A percentile compares a stretch with the other conserved stretches of the same genome.
Evolutionary conservation across 2,797 vertebrate species (phyloP).

Genomic region (Muscicapa striata): DNA sequence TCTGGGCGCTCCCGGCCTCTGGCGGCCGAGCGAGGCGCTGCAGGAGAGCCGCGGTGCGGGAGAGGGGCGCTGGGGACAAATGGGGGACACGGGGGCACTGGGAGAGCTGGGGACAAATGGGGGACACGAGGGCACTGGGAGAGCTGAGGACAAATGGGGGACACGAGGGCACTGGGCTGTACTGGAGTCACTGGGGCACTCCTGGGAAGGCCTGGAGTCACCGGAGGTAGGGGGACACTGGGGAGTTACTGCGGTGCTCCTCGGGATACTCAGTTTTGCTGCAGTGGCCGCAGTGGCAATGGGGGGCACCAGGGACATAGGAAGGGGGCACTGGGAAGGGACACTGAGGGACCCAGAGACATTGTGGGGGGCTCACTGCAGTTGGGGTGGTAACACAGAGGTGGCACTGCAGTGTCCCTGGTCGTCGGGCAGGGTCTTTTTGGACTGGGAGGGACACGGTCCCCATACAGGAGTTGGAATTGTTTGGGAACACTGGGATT

Average conservation of each 20-base stretch:
- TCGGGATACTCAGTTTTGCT: neutral
- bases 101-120: neutral
- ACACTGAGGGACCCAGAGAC: neutral
- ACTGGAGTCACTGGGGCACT: neutral
- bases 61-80: neutral
- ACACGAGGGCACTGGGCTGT: neutral
- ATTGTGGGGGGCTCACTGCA: accelerated
- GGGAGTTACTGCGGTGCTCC: too few species aligned
- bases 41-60: neutral
- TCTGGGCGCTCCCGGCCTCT: neutral
- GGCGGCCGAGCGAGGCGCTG: neutral
- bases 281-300: accelerated
- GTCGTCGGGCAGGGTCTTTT: neutral
- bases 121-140: neutral
- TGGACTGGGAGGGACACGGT: accelerated
- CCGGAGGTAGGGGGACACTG: neutral
- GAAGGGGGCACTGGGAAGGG: too few species aligned
- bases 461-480: neutral
- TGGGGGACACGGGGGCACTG: neutral
- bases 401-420: neutral
- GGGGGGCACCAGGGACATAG: accelerated
- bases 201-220: neutral
- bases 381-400: neutral
- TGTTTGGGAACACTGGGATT: neutral
- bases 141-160: neutral